Evolutionary conservation across 1,140 invertebrate genomes (phyloP).

Genomic region (Eueides isabella): DNA sequence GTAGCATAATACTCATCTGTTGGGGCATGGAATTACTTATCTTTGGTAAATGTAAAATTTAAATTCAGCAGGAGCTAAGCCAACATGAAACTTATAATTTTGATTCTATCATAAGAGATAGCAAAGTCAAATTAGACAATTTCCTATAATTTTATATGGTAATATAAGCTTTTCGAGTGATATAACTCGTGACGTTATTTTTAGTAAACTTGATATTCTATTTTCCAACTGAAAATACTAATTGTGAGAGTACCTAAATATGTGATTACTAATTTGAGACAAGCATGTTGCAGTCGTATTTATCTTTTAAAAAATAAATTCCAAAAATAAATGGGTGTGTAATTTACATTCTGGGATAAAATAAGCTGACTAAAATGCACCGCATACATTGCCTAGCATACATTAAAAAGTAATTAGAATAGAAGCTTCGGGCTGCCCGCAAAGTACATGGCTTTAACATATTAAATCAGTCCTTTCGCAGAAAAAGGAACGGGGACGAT

Average conservation of each 20-base stretch:
- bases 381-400: constrained; percentile 12
- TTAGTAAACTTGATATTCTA: neutral
- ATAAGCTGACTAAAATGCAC: constrained; percentile 5
- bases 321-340: neutral
- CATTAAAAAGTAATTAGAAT: constrained; percentile 14
- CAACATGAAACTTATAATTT: no score
- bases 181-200: neutral
- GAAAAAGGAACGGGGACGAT: constrained; percentile 35
- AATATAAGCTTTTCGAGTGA: no score
- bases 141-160: no score
- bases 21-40: no score
- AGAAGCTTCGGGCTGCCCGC: constrained; percentile 8
- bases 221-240: neutral
- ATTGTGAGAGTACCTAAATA: neutral
- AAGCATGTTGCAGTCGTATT: neutral
- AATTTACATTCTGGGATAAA: neutral
- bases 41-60: no score
- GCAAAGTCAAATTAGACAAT: no score
- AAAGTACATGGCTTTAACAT: neutral
- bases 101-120: no score
- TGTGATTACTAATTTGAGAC: neutral
- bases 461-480: constrained; percentile 15
- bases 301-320: neutral
- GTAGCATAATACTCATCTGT: no score
- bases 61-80: no score